These are phyloP conservation scores for Danio jaintianensis DNA, from an alignment of 2,797 vertebrate species.

Conservation along the genomic window DNA sequence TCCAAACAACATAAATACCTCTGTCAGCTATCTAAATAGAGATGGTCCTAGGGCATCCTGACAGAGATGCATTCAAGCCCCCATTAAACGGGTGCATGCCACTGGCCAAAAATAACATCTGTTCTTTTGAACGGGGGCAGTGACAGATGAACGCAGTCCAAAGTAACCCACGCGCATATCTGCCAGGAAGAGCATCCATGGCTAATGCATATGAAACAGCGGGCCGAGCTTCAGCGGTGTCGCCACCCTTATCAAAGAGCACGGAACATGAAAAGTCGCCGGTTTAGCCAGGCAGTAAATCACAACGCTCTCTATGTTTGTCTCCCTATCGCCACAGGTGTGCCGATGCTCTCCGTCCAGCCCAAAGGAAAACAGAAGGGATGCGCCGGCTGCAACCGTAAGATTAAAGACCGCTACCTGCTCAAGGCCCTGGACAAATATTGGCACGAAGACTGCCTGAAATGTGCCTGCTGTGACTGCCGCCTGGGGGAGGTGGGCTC, in stretches of 20 bases:
- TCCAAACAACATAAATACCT: constrained; percentile 74
- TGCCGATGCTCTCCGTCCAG: constrained; percentile 94
- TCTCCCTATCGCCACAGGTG: constrained; percentile 78
- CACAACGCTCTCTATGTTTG: constrained; percentile 53
- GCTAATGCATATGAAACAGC: constrained; percentile 82
- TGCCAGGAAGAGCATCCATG: constrained; percentile 75
- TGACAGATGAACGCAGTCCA: constrained; percentile 63
- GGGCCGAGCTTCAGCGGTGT: constrained; percentile 69
- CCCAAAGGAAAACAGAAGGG: constrained; percentile 96
- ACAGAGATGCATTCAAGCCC: constrained; percentile 52
- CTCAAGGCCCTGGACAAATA: constrained; percentile 97
- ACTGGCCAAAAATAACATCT: constrained; percentile 65
- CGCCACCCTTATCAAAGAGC: constrained; percentile 75
- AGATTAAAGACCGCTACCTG: constrained; percentile 97
- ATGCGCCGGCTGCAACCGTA: constrained; percentile 95
- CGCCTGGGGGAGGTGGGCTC: constrained; percentile 95
- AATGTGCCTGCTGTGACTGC: constrained; percentile 98
- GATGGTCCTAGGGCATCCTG: constrained; percentile 61
- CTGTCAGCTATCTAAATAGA: constrained; percentile 70
- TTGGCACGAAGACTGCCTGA: constrained; percentile 98
- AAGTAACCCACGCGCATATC: constrained; percentile 77
- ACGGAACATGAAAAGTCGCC: constrained; percentile 78
- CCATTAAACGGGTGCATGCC: constrained; percentile 27
- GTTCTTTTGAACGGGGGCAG: constrained; percentile 29
- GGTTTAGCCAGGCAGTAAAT: constrained; percentile 78